These are phyloP conservation scores for Halisarca cf. caerulea DNA, from an alignment of 37 sponge, comb jelly and placozoan species.

Conservation along the genomic window DNA sequence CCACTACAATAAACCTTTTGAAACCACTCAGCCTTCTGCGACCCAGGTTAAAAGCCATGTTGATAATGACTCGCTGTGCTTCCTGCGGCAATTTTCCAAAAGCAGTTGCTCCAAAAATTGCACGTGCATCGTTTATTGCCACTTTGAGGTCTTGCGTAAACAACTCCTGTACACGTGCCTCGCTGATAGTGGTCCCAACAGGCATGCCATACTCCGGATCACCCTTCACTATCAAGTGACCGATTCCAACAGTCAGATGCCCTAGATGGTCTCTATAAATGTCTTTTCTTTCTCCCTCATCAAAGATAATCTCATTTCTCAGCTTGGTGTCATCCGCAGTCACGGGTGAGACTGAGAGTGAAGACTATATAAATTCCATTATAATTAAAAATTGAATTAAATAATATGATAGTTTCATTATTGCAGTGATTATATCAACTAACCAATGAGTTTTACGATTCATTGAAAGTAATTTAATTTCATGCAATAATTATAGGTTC, in stretches of 20 bases:
- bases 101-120: neutral
- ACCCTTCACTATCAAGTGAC: neutral
- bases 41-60: neutral
- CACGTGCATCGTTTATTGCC: neutral
- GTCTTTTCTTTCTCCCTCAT: too few relatives aligned
- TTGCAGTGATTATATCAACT: too few relatives aligned
- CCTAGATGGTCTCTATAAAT: too few relatives aligned
- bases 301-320: too few relatives aligned
- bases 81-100: neutral
- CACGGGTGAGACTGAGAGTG: too few relatives aligned
- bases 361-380: too few relatives aligned
- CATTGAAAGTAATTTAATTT: too few relatives aligned
- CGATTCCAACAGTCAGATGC: constrained; percentile 8
- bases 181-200: neutral
- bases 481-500: too few relatives aligned
- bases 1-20: neutral
- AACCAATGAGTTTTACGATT: too few relatives aligned
- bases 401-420: too few relatives aligned
- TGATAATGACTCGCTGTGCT: neutral
- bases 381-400: too few relatives aligned
- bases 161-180: neutral
- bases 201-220: neutral
- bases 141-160: neutral
- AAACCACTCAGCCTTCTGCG: neutral
- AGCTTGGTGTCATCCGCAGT: too few relatives aligned